Evolutionary conservation across 2,113 vertebrate species (phyloP).

Genomic region (Grallaria varia): DNA sequence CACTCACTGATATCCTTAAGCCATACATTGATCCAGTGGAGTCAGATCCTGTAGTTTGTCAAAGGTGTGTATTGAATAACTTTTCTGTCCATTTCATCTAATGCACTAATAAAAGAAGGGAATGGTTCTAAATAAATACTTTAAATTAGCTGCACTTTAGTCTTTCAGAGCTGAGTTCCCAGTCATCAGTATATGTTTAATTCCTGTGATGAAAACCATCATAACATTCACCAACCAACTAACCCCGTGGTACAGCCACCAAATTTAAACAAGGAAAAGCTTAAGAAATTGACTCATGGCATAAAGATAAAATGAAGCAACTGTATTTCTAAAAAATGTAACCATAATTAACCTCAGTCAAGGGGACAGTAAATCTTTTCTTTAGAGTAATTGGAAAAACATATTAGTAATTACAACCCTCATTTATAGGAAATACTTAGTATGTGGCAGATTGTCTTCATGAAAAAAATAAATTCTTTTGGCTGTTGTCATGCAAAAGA

Average conservation of each 20-base stretch:
- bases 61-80: conserved; percentile 78
- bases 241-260: neutral
- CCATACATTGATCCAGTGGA: conserved; percentile 87
- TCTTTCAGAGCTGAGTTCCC: neutral
- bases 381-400: neutral
- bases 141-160: neutral
- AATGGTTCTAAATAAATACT: neutral
- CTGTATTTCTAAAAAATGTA: neutral
- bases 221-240: neutral
- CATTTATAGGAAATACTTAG: neutral
- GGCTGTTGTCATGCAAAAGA: neutral
- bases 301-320: neutral
- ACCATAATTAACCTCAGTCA: neutral
- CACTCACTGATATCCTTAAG: conserved; percentile 81
- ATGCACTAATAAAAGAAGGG: neutral
- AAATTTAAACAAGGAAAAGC: neutral
- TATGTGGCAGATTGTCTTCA: neutral
- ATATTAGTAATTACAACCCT: neutral
- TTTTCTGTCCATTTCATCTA: neutral
- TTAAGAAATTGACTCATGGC: neutral
- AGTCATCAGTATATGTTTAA: neutral
- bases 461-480: neutral
- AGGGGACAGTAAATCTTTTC: neutral
- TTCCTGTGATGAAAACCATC: neutral
- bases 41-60: conserved; percentile 86